Percentiles rank a stretch among this genome's conserved stretches.
Evolutionary conservation across 2,888 invertebrate genomes (phyloP).

Genomic region (Pycnomerus fuliginosus): DNA sequence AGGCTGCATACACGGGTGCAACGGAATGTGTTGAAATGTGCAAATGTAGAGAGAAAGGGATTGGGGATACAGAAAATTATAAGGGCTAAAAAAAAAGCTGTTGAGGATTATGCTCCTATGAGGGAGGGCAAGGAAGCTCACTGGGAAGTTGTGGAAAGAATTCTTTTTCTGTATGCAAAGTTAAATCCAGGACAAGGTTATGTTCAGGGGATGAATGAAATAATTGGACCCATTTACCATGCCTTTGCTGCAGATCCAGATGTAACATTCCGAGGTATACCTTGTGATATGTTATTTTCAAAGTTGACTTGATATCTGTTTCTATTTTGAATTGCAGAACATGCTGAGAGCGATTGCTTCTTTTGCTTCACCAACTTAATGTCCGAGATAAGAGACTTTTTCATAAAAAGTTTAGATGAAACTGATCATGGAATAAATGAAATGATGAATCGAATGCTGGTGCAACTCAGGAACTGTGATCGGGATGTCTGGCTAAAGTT

Average conservation of each 20-base stretch:
- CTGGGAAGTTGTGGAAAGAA: conserved; percentile 97
- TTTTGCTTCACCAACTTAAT: conserved; percentile 98
- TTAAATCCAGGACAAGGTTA: conserved; percentile 96
- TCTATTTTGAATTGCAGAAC: conserved; percentile 58
- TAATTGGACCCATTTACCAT: conserved; percentile 97
- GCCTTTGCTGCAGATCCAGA: conserved; percentile 91
- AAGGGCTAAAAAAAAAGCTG: conserved; percentile 73
- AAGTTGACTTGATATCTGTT: background rate
- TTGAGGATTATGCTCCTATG: conserved; percentile 79
- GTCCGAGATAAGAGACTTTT: conserved; percentile 96
- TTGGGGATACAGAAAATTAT: conserved; percentile 83
- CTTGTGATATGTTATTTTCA: background rate
- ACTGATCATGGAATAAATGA: conserved; percentile 87
- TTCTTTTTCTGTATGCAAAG: conserved; percentile 96
- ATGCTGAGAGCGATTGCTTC: conserved; percentile 96
- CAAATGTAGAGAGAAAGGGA: conserved; percentile 85
- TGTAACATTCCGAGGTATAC: conserved; percentile 60
- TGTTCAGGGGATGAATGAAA: conserved; percentile 99
- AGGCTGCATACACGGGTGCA: conserved; percentile 87
- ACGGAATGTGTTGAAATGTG: conserved; percentile 79
- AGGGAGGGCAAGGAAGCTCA: conserved; percentile 92
- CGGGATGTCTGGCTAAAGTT: conserved; percentile 73
- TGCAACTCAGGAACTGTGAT: conserved; percentile 76
- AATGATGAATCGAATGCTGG: conserved; percentile 82
- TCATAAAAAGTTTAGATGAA: conserved; percentile 94